Base-by-base conservation (phyloP, 2,888 invertebrate species). In the Notocelia uddmanniana region DNA sequence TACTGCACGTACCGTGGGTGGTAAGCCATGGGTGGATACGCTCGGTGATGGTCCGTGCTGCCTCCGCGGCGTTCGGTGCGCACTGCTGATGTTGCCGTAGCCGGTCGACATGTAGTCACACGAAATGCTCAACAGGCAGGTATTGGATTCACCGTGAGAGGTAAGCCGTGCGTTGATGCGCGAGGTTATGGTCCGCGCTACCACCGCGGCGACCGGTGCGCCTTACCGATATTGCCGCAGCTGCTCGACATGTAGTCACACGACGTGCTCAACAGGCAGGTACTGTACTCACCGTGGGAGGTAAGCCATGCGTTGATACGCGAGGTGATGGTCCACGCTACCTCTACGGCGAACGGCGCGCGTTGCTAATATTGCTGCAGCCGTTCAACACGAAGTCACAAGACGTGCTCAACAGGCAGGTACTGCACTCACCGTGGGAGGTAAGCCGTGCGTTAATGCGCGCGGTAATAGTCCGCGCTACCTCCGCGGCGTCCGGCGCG, bases 371-470 rank as follows among this genome's bases (percentile, higher is more conserved):
- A 34, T 1, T 15, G 6, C 5, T 18, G 18, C 8, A 26, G n/a
- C 18, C 6, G 15, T 13, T 10, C 11, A 1, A n/a, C 10, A 34
- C 18, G 31, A 10, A 31, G 1, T 11, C 57, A 26, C 9, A 0
- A 13, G 8, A 26, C n/a, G 15, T 23, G n/a, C 2, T 26, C 55
- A 11, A 31, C 10, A 10, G 8, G 26, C 2, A 13, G 31, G 11
- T 18, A 13, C 31, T 19, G 23, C 15, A 58, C 73, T 81, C 80
- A 92, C 93, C 92, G 73, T 92, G 92, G n/a, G 92, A 89, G 11
- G 92, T 88, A 79, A 93, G 87, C 23, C 92, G 83, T 10, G 91
- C 78, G 85, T 90, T 92, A 83, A 93, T 91, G 64, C 90, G 88
- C 8, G 92, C 86, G 34, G 92, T 89, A 83, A 93, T 87, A 67